These are phyloP conservation scores for Oophaga pumilio DNA, from an alignment of 2,113 vertebrate species.

Conservation along the genomic window DNA sequence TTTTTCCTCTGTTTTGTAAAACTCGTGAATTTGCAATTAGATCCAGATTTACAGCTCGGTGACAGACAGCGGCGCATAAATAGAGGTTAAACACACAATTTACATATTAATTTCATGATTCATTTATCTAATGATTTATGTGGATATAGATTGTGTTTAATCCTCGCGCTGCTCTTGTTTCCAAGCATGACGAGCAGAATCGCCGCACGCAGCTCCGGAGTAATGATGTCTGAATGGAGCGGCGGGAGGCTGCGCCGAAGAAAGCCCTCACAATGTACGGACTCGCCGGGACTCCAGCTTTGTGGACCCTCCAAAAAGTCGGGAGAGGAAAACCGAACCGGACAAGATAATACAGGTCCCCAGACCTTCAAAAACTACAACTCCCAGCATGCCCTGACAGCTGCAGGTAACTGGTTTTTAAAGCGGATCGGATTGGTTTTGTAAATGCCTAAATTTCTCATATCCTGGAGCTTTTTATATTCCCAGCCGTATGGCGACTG, in stretches of 20 bases:
- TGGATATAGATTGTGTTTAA: constrained; percentile 88
- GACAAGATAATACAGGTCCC: too few species aligned
- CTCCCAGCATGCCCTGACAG: not conserved
- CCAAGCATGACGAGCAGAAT: constrained; percentile 78
- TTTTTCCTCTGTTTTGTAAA: constrained; percentile 71
- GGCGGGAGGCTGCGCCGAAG: constrained; percentile 59
- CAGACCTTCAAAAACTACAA: not conserved
- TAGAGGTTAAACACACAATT: constrained; percentile 94
- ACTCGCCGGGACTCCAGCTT: not conserved
- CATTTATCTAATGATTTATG: constrained; percentile 93
- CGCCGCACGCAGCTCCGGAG: constrained; percentile 63
- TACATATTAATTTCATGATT: constrained; percentile 97
- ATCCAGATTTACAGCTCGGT: constrained; percentile 88
- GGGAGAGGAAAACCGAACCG: too few species aligned
- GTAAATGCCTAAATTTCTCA: too few species aligned
- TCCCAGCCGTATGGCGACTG: not conserved
- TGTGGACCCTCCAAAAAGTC: not conserved
- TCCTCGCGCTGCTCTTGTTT: constrained; percentile 76
- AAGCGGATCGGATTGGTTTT: too few species aligned
- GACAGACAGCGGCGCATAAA: constrained; percentile 89
- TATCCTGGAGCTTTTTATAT: too few species aligned
- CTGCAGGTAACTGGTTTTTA: not conserved
- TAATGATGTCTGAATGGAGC: constrained; percentile 73
- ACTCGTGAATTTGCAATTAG: constrained; percentile 88
- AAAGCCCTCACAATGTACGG: constrained; percentile 57